Percentiles rank a stretch among this genome's conserved stretches.
phyloP scores from a whole-genome alignment of 2,888 invertebrate species.

The Amphimallon solstitiale region DNA sequence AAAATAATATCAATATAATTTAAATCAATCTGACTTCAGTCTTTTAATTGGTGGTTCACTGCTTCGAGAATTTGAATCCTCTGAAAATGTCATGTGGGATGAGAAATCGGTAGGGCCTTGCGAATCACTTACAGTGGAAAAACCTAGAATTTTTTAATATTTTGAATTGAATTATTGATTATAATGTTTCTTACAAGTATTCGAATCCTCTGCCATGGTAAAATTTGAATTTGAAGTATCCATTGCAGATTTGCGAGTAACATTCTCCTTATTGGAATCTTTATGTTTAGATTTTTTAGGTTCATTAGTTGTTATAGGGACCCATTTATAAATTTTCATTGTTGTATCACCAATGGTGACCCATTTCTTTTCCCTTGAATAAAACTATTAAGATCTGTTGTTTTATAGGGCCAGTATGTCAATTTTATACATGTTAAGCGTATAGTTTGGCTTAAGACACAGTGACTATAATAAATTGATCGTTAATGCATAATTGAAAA shows the following conservation, averaged over 20 bases:
- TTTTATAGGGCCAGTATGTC: too few relatives aligned
- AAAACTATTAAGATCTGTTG: conserved; percentile 35
- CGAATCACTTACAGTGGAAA: conserved; percentile 90
- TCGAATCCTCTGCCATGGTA: conserved; percentile 87
- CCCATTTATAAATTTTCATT: conserved; percentile 99
- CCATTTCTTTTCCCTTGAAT: conserved; percentile 96
- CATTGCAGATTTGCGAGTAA: conserved; percentile 72
- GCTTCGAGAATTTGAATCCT: conserved; percentile 90
- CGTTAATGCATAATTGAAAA: too few relatives aligned
- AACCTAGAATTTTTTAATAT: conserved; percentile 68
- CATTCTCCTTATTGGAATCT: conserved; percentile 83
- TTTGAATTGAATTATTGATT: too few relatives aligned
- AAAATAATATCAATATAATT: conserved; percentile 13
- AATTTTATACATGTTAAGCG: too few relatives aligned
- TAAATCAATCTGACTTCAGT: conserved; percentile 77
- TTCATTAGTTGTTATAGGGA: conserved; percentile 86
- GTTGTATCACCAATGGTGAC: conserved; percentile 98
- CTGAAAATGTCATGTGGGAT: conserved; percentile 85
- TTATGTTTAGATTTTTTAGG: conserved; percentile 78
- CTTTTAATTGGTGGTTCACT: conserved; percentile 82
- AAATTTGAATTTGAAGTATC: conserved; percentile 86
- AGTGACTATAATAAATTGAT: too few relatives aligned
- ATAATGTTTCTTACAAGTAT: conserved; percentile 85
- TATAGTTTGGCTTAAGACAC: too few relatives aligned
- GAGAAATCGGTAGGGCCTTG: conserved; percentile 89